These are phyloP conservation scores for Conus betulinus DNA, from an alignment of 1,140 invertebrate species.

Conservation along the genomic window DNA sequence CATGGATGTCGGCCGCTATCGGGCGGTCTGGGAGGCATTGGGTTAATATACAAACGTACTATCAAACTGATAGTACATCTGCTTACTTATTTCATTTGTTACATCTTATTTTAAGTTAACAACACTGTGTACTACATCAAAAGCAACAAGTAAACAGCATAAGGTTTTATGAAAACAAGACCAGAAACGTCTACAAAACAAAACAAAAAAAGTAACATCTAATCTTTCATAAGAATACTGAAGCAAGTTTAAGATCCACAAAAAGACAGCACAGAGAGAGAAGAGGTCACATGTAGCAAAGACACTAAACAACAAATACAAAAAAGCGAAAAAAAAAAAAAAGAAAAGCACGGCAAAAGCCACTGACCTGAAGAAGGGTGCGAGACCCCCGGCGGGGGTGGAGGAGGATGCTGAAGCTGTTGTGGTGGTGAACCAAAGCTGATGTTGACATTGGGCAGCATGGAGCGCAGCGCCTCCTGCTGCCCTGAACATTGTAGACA, in stretches of 20 bases:
- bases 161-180: not conserved
- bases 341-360: not conserved
- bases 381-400: constrained; percentile 25
- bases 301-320: not conserved
- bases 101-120: too few species aligned
- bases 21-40: too few species aligned
- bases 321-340: not conserved
- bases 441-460: constrained; percentile 78
- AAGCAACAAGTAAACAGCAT: not conserved
- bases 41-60: too few species aligned
- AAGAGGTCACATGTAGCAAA: too few species aligned
- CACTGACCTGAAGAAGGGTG: constrained; percentile 25
- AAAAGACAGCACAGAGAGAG: not conserved
- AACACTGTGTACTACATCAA: not conserved
- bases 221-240: not conserved
- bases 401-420: constrained; percentile 37
- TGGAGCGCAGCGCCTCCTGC: constrained; percentile 76
- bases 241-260: not conserved
- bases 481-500: too few species aligned
- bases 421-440: constrained; percentile 72
- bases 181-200: not conserved
- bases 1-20: too few species aligned
- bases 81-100: too few species aligned
- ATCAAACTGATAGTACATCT: too few species aligned
- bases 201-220: not conserved